Conservation (phyloP, 2,888 invertebrate species). For the Lypha dubia region DNA sequence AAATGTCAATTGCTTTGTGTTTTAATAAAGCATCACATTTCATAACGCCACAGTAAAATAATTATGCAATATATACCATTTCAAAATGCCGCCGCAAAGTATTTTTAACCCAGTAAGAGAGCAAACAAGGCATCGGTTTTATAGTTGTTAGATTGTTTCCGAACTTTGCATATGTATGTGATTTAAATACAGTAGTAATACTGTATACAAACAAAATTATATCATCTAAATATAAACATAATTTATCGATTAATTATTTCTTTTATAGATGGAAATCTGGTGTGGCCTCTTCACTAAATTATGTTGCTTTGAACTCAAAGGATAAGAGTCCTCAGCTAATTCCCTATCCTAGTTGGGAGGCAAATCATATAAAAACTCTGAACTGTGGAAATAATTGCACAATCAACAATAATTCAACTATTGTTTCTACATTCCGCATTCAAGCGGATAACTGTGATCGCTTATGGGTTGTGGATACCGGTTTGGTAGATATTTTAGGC, state of each 20-base stretch:
- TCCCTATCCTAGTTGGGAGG: conserved; percentile 91
- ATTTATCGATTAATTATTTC: not conserved
- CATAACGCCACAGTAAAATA: too few species aligned
- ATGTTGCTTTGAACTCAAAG: conserved; percentile 85
- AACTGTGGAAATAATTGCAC: conserved; percentile 81
- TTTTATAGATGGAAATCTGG: conserved; percentile 87
- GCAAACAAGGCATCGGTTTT: too few species aligned
- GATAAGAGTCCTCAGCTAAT: conserved; percentile 89
- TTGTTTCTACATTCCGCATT: conserved; percentile 90
- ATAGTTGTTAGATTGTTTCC: too few species aligned
- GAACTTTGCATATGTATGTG: too few species aligned
- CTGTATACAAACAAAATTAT: too few species aligned
- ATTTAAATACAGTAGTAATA: too few species aligned
- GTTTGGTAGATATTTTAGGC: conserved; percentile 90
- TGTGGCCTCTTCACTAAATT: conserved; percentile 88
- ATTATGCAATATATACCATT: too few species aligned
- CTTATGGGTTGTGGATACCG: conserved; percentile 92
- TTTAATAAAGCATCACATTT: too few species aligned
- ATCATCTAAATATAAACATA: too few species aligned
- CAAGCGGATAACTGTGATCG: conserved; percentile 90
- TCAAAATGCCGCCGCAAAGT: too few species aligned
- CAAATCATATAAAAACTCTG: conserved; percentile 88
- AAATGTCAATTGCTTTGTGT: too few species aligned
- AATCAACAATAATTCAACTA: conserved; percentile 85
- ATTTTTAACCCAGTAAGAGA: too few species aligned